Conservation (phyloP, 2,797 vertebrate genomes). For the Spea hammondii region DNA sequence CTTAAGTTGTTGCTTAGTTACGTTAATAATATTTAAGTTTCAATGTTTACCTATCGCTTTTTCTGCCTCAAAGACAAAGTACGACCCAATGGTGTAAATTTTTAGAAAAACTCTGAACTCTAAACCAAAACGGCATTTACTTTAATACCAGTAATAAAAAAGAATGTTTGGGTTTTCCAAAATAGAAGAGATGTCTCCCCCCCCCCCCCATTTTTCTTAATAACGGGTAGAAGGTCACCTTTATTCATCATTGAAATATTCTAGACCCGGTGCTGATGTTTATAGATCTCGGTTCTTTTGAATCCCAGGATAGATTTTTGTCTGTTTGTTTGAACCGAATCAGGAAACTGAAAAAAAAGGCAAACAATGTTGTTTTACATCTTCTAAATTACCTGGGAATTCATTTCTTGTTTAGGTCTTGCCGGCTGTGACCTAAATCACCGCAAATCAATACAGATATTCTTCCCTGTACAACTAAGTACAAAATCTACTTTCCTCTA, state of each 20-base stretch:
- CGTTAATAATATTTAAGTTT: no score
- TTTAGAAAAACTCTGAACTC: no score
- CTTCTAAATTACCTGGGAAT: conserved; percentile 7
- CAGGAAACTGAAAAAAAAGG: not conserved
- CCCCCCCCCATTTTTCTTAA: no score
- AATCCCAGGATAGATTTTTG: not conserved
- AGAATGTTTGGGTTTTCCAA: no score
- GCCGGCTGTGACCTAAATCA: conserved; percentile 2
- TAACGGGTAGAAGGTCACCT: no score
- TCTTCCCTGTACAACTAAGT: not conserved
- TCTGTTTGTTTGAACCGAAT: not conserved
- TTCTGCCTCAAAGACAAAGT: no score
- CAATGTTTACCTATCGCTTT: no score
- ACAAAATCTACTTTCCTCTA: not conserved
- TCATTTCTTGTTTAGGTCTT: conserved; percentile 6
- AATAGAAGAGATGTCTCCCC: no score
- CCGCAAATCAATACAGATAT: conserved; percentile 11
- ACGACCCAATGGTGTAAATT: no score
- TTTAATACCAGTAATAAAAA: no score
- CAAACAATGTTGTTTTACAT: conserved; percentile 5
- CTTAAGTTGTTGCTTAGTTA: no score
- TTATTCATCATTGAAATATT: not conserved
- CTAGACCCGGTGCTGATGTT: not conserved
- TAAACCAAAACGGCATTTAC: no score
- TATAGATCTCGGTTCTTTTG: not conserved